phyloP scores from a whole-genome alignment of 2,797 vertebrate species.

The Antrozous pallidus region DNA sequence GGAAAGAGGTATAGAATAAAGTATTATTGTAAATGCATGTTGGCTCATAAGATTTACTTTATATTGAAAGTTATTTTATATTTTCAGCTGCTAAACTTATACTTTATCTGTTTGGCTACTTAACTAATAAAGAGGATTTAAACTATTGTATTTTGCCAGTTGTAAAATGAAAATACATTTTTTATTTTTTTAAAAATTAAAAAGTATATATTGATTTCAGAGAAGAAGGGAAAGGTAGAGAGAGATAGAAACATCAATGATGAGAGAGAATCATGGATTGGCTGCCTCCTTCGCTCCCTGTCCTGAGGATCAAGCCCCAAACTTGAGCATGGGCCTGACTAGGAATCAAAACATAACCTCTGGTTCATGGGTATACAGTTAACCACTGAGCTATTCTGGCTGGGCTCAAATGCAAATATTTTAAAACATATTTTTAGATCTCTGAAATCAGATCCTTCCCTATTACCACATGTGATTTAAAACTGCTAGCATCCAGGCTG shows the following conservation, averaged over 20 bases:
- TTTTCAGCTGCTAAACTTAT: background rate
- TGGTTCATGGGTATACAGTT: no score
- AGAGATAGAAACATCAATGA: no score
- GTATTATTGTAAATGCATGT: conserved; percentile 41
- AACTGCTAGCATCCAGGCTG: background rate
- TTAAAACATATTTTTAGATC: background rate
- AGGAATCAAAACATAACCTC: no score
- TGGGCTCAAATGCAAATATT: background rate
- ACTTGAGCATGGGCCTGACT: no score
- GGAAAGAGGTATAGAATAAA: conserved; percentile 12
- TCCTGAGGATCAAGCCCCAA: no score
- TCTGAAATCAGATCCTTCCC: background rate
- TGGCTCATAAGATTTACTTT: background rate
- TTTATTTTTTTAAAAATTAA: no score
- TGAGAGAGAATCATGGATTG: no score
- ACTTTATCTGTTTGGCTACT: background rate
- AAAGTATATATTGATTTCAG: no score
- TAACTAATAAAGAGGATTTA: background rate
- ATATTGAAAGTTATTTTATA: background rate
- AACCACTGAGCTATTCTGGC: no score
- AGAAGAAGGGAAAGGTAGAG: no score
- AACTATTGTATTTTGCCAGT: background rate
- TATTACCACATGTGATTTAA: background rate
- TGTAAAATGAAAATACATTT: background rate
- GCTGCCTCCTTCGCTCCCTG: no score